phyloP scores from a whole-genome alignment of 1,140 invertebrate species.

The Pristionchus pacificus region DNA sequence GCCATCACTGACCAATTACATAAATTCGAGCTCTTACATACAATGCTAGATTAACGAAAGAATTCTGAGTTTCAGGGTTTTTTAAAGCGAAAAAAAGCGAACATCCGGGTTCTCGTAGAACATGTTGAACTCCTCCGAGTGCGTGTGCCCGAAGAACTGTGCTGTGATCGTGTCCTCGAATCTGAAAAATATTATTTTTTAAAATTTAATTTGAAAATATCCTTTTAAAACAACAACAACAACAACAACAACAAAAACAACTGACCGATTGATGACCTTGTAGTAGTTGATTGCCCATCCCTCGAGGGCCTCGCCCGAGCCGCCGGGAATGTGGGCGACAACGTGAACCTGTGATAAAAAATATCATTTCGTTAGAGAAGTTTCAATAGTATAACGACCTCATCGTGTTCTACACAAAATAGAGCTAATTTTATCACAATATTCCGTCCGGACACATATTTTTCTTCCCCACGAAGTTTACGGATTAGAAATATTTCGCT shows the following conservation, averaged over 20 bases:
- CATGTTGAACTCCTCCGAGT: constrained; percentile 86
- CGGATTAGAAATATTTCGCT: too few relatives aligned
- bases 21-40: neutral
- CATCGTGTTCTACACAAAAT: too few relatives aligned
- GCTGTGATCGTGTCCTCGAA: constrained; percentile 83
- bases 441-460: too few relatives aligned
- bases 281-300: constrained; percentile 44
- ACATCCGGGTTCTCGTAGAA: constrained; percentile 42
- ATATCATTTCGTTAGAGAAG: constrained; percentile 8
- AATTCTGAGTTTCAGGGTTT: too few relatives aligned
- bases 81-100: too few relatives aligned
- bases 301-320: constrained; percentile 38
- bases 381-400: too few relatives aligned
- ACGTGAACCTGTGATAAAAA: constrained; percentile 40
- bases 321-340: constrained; percentile 43
- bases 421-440: too few relatives aligned
- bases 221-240: too few relatives aligned
- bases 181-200: constrained; percentile 47
- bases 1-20: neutral
- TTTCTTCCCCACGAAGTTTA: too few relatives aligned
- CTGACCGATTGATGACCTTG: constrained; percentile 43
- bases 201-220: constrained; percentile 1
- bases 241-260: neutral
- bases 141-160: constrained; percentile 91
- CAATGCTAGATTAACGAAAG: too few relatives aligned